Conservation (phyloP, 2,888 invertebrate species). For the Pimpla rufipes region DNA sequence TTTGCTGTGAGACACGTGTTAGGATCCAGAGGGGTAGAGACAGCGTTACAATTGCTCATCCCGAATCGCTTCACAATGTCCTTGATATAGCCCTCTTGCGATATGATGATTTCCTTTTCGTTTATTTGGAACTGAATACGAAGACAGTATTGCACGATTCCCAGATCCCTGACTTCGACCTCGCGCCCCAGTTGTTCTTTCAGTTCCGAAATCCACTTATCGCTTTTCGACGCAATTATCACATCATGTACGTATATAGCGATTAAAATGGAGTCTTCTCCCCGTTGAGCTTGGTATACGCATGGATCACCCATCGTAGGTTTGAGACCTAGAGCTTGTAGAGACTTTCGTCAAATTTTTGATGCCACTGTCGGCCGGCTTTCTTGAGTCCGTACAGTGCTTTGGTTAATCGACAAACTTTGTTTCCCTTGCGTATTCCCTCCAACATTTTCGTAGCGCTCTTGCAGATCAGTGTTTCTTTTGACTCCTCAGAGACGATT, state of each 20-base stretch:
- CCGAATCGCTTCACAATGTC: neutral
- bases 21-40: slow-evolving; percentile 1
- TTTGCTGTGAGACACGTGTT: neutral
- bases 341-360: slow-evolving; percentile 2
- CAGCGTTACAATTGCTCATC: neutral
- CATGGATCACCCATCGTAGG: neutral
- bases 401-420: neutral
- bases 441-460: slow-evolving; percentile 14
- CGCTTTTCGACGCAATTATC: slow-evolving; percentile 1
- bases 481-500: neutral
- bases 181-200: slow-evolving; percentile 3
- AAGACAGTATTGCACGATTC: neutral
- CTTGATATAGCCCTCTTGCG: neutral
- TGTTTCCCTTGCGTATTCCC: slow-evolving; percentile 2
- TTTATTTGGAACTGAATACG: neutral
- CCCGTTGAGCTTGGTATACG: neutral
- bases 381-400: neutral
- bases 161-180: neutral
- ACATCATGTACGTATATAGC: slow-evolving; percentile 10
- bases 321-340: neutral
- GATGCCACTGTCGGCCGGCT: slow-evolving; percentile 2
- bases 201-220: slow-evolving; percentile 5
- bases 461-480: neutral
- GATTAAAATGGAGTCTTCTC: neutral
- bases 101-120: neutral